Conservation (phyloP, 92 coral and sea anemone genomes). For the Paramuricea clavata region DNA sequence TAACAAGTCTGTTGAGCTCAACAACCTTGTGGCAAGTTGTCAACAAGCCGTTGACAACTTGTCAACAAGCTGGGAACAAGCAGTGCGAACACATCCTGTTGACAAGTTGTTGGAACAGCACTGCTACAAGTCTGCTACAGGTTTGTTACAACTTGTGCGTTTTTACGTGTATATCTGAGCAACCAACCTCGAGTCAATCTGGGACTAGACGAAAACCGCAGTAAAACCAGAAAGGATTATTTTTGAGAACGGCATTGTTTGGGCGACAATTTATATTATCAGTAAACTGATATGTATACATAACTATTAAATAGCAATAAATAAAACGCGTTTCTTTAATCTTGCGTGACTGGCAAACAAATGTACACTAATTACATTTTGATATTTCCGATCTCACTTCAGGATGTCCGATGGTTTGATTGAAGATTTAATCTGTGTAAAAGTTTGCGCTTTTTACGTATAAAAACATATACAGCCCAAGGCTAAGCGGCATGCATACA, state of each 20-base stretch:
- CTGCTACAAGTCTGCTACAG: too few species aligned
- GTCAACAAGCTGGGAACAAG: too few species aligned
- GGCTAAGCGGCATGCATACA: neutral
- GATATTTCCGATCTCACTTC: conserved; percentile 5
- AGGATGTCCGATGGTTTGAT: neutral
- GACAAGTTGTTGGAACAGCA: too few species aligned
- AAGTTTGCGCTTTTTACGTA: neutral
- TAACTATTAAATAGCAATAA: neutral
- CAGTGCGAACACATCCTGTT: too few species aligned
- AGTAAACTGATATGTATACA: too few species aligned
- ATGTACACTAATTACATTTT: neutral
- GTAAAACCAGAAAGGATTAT: neutral
- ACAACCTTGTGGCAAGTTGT: too few species aligned
- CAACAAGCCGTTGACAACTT: too few species aligned
- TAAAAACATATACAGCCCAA: neutral
- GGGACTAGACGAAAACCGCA: neutral
- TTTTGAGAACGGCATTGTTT: neutral
- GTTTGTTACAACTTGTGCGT: too few species aligned
- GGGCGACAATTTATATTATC: neutral
- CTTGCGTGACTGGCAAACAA: neutral
- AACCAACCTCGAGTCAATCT: too few species aligned
- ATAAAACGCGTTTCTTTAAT: neutral
- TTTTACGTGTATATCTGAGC: too few species aligned
- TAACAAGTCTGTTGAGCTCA: too few species aligned
- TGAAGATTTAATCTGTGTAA: neutral